phyloP scores from a whole-genome alignment of 2,113 vertebrate genomes.

The Plotosus lineatus region DNA sequence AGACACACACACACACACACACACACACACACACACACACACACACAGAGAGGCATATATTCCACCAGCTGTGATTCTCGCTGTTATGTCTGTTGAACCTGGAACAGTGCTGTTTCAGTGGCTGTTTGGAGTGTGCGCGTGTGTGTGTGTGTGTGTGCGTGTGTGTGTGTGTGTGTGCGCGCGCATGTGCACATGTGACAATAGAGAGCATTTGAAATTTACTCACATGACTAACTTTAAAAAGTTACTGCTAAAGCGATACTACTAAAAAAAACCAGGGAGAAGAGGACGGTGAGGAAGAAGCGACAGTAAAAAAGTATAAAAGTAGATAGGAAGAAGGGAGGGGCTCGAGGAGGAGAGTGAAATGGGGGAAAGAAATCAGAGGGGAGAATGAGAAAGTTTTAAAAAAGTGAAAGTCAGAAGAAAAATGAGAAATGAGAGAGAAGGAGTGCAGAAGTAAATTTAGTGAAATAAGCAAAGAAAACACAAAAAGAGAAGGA shows the following conservation, averaged over 20 bases:
- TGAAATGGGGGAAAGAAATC: neutral
- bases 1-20: slow-evolving; percentile 12
- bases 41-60: neutral
- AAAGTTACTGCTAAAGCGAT: neutral
- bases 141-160: slow-evolving; percentile 20
- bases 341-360: neutral
- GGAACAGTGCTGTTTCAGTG: neutral
- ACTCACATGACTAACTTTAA: neutral
- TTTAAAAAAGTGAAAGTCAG: no score
- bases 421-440: neutral
- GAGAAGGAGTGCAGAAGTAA: no score
- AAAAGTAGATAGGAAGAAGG: neutral
- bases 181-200: neutral
- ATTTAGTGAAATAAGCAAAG: no score
- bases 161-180: neutral
- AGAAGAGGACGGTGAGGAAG: neutral
- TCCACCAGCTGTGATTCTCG: slow-evolving; percentile 10
- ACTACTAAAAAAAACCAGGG: neutral
- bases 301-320: neutral
- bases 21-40: slow-evolving; percentile 7
- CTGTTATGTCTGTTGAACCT: slow-evolving; percentile 11
- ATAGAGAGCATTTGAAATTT: neutral
- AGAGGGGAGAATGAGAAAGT: no score
- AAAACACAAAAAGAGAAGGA: neutral
- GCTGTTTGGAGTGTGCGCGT: neutral